Percentiles rank a stretch among this genome's conserved stretches.
These are phyloP conservation scores for Halichoeres trimaculatus DNA, from an alignment of 2,113 vertebrate species.

Conservation along the genomic window DNA sequence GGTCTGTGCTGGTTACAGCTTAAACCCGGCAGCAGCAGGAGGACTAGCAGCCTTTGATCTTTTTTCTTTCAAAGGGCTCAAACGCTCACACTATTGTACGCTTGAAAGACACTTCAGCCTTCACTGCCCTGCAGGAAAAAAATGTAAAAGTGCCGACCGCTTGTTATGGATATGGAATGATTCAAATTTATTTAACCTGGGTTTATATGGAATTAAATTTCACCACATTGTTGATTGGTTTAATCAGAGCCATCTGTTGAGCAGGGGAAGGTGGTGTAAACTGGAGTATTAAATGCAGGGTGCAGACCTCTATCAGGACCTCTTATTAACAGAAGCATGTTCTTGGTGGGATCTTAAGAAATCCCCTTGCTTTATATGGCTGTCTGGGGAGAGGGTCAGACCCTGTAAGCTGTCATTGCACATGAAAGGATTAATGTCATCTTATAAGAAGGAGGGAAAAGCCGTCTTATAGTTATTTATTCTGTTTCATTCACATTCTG, in stretches of 20 bases:
- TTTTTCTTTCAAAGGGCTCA: constrained; percentile 80
- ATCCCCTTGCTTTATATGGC: constrained; percentile 94
- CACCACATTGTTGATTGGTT: constrained; percentile 57
- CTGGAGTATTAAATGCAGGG: constrained; percentile 68
- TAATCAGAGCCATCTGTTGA: constrained; percentile 70
- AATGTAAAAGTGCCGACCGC: constrained; percentile 48
- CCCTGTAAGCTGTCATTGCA: constrained; percentile 98
- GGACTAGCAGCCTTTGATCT: constrained; percentile 80
- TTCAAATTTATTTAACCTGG: constrained; percentile 52
- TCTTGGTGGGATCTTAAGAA: constrained; percentile 90
- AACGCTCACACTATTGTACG: constrained; percentile 74
- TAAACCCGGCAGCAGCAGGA: constrained; percentile 74
- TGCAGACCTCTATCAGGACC: constrained; percentile 79
- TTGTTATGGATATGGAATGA: constrained; percentile 66
- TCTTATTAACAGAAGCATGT: constrained; percentile 82
- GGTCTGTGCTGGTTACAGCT: constrained; percentile 68
- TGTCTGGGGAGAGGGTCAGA: constrained; percentile 94
- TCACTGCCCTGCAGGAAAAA: constrained; percentile 62
- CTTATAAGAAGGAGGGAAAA: constrained; percentile 94
- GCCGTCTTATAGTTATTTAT: constrained; percentile 99
- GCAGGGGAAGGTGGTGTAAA: constrained; percentile 54
- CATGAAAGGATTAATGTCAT: constrained; percentile 99
- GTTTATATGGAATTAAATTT: constrained; percentile 49
- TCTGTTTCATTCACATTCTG: constrained; percentile 96
- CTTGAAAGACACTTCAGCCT: constrained; percentile 76